Conservation (phyloP, 2,888 invertebrate species). For the Orthosia cruda region DNA sequence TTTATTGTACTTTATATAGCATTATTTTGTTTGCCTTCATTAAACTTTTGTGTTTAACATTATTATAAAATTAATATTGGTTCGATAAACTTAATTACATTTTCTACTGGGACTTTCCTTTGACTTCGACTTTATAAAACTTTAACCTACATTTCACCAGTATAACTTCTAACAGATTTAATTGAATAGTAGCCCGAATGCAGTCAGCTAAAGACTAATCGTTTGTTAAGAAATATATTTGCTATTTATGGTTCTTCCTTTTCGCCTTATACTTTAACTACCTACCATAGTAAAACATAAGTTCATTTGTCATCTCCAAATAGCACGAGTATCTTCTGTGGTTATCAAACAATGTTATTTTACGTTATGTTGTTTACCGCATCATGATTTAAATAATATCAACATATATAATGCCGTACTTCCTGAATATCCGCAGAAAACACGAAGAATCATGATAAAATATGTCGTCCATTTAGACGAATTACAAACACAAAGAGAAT, state of each 20-base stretch:
- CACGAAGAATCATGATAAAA: conserved; percentile 52
- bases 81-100: conserved; percentile 1
- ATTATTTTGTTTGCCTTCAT: conserved; percentile 10
- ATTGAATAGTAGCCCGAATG: neutral
- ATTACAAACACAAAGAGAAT: conserved; percentile 24
- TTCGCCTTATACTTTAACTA: conserved; percentile 29
- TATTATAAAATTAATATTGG: neutral
- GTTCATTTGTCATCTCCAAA: conserved; percentile 41
- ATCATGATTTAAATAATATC: conserved; percentile 70
- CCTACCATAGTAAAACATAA: conserved; percentile 44
- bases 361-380: conserved; percentile 57
- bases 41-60: conserved; percentile 7
- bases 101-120: neutral
- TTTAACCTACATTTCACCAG: neutral
- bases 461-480: conserved; percentile 45
- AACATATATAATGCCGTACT: conserved; percentile 62
- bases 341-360: conserved; percentile 55
- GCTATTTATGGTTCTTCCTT: conserved; percentile 22
- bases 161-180: neutral
- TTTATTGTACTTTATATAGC: conserved; percentile 13
- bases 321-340: conserved; percentile 15
- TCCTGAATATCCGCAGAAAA: conserved; percentile 41
- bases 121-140: neutral
- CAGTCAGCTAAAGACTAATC: neutral
- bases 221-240: neutral